A percentile compares a stretch with the other conserved stretches of the same genome.
Evolutionary conservation across 2,113 vertebrate species (phyloP).

Genomic region (Ageneiosus marmoratus): DNA sequence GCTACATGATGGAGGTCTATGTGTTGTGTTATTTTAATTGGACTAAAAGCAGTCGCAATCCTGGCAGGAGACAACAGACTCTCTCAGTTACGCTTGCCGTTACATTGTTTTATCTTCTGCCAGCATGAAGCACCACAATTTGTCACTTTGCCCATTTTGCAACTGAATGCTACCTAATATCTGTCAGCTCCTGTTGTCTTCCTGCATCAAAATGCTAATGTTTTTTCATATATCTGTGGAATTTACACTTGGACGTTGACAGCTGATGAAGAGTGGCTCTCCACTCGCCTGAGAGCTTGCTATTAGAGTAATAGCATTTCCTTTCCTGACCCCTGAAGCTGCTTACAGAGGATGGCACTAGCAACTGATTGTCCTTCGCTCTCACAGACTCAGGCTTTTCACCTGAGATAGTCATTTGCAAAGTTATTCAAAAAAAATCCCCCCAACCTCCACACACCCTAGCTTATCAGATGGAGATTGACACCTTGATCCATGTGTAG

Average conservation of each 20-base stretch:
- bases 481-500: not conserved
- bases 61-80: slow-evolving; percentile 20
- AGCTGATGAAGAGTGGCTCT: slow-evolving; percentile 68
- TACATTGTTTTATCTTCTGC: slow-evolving; percentile 29
- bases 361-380: slow-evolving; percentile 39
- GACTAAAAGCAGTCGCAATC: slow-evolving; percentile 21
- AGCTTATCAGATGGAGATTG: slow-evolving; percentile 62
- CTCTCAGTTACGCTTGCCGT: not conserved
- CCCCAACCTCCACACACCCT: slow-evolving; percentile 55
- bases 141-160: slow-evolving; percentile 38
- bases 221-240: slow-evolving; percentile 73
- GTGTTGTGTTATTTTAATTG: slow-evolving; percentile 54
- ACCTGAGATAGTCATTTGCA: slow-evolving; percentile 65
- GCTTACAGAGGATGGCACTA: slow-evolving; percentile 31
- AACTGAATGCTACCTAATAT: slow-evolving; percentile 54
- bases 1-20: slow-evolving; percentile 67
- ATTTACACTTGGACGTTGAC: slow-evolving; percentile 66
- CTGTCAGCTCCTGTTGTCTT: slow-evolving; percentile 63
- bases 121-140: slow-evolving; percentile 1
- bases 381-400: slow-evolving; percentile 44
- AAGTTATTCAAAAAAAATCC: slow-evolving; percentile 31
- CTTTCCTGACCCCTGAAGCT: slow-evolving; percentile 52
- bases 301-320: slow-evolving; percentile 81
- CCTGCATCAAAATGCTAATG: slow-evolving; percentile 73
- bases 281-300: slow-evolving; percentile 73